Percentiles rank a stretch among this genome's conserved stretches.
phyloP scores from a whole-genome alignment of 64 coral and sea anemone species.

The Cladopsammia gracilis region DNA sequence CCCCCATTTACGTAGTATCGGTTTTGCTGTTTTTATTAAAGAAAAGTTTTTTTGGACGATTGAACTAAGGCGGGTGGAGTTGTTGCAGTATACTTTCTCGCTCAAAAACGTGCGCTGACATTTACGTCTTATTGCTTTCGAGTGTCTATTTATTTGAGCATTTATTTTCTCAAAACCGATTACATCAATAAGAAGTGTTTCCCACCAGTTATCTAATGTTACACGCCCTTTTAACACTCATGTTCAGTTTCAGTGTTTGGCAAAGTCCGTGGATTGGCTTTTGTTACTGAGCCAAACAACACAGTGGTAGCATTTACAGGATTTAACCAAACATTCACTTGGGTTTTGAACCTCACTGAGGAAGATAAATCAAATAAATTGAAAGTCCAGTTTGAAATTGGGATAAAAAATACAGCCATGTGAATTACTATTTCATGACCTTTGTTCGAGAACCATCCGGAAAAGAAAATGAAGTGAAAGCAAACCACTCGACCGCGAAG shows the following conservation, averaged over 20 bases:
- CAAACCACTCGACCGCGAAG: not conserved
- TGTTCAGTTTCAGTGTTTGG: conserved; percentile 7
- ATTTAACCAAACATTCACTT: conserved; percentile 19
- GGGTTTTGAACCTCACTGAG: not conserved
- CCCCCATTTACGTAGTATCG: too few species aligned
- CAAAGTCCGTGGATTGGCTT: not conserved
- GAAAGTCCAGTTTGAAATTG: conserved; percentile 3
- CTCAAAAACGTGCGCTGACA: too few species aligned
- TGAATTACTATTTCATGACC: not conserved
- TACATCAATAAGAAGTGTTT: too few species aligned
- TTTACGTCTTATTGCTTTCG: too few species aligned
- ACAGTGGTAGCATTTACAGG: not conserved
- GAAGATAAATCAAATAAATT: conserved; percentile 4
- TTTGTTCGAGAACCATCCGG: not conserved
- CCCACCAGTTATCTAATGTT: too few species aligned
- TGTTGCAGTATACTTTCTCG: too few species aligned
- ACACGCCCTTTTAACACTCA: too few species aligned
- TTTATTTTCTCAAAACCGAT: too few species aligned
- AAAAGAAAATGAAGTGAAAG: not conserved
- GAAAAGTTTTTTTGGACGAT: too few species aligned
- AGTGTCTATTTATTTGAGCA: too few species aligned
- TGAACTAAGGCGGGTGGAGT: too few species aligned
- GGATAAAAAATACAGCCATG: not conserved
- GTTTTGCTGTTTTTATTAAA: too few species aligned
- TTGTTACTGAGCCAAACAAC: not conserved